Evolutionary conservation across 1,140 invertebrate genomes (phyloP).

Genomic region (Drosophila novamexicana): DNA sequence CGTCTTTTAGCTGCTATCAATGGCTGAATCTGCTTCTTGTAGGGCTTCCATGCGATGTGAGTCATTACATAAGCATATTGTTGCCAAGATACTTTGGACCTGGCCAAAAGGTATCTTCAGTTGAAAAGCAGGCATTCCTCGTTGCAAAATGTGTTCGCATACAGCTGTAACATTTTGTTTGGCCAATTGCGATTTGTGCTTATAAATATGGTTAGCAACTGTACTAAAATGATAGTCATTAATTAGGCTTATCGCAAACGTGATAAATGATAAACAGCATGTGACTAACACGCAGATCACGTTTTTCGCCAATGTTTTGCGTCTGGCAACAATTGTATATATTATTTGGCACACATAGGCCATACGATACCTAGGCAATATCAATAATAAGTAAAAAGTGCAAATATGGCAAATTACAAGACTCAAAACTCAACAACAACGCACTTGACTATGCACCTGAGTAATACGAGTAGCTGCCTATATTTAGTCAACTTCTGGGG

Average conservation of each 20-base stretch:
- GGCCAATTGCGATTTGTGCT: constrained; percentile 3
- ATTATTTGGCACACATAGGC: not conserved
- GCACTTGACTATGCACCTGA: not conserved
- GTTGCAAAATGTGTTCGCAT: not conserved
- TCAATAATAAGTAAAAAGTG: not conserved
- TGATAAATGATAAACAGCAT: constrained; percentile 43
- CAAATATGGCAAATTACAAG: not conserved
- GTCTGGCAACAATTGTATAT: constrained; percentile 14
- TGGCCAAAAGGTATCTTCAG: not conserved
- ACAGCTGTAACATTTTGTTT: no score
- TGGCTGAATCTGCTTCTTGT: not conserved
- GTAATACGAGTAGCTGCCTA: constrained; percentile 1
- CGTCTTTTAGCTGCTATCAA: not conserved
- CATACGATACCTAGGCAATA: not conserved
- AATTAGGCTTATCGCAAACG: constrained; percentile 36
- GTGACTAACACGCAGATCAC: constrained; percentile 37
- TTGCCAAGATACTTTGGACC: constrained; percentile 2
- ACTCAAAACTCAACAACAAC: constrained; percentile 3
- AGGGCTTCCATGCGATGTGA: not conserved
- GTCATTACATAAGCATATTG: not conserved
- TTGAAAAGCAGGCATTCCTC: no score
- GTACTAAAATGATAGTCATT: constrained; percentile 6
- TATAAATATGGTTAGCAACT: constrained; percentile 2
- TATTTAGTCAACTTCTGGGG: constrained; percentile 2
- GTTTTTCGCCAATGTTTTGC: constrained; percentile 16